These are phyloP conservation scores for Hypotaenidia okinawae DNA, from an alignment of 2,797 vertebrate genomes.

Conservation along the genomic window DNA sequence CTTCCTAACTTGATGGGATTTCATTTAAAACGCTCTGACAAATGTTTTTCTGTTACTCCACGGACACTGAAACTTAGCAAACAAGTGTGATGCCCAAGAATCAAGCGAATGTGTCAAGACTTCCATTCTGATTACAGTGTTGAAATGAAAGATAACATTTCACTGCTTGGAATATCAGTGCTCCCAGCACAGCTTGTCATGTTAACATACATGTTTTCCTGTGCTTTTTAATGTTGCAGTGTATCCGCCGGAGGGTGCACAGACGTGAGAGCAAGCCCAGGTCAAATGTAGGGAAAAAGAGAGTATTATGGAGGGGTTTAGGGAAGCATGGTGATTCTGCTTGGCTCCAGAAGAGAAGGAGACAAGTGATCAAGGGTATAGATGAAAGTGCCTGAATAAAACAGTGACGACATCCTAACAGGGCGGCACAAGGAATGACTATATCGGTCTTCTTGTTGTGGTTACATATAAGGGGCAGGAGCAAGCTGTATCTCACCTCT, in stretches of 20 bases:
- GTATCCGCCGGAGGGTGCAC: background rate
- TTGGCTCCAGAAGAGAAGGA: background rate
- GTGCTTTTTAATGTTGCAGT: background rate
- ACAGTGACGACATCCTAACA: background rate
- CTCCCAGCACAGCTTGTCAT: background rate
- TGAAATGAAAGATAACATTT: background rate
- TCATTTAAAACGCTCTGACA: background rate
- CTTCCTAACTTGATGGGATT: background rate
- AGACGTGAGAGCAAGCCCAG: background rate
- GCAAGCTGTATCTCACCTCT: background rate
- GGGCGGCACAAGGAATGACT: background rate
- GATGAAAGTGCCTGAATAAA: background rate
- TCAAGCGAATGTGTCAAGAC: background rate
- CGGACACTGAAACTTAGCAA: background rate
- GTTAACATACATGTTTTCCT: background rate
- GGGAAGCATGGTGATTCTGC: background rate
- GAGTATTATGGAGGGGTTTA: background rate
- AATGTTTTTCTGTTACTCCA: background rate
- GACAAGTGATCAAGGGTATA: background rate
- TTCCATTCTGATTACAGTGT: background rate
- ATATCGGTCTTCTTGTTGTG: background rate
- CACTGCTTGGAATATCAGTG: background rate
- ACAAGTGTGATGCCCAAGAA: background rate
- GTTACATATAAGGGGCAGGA: background rate
- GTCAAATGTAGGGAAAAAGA: background rate